Base-by-base conservation (phyloP, 2,797 vertebrate species). In the Prunella strophiata region DNA sequence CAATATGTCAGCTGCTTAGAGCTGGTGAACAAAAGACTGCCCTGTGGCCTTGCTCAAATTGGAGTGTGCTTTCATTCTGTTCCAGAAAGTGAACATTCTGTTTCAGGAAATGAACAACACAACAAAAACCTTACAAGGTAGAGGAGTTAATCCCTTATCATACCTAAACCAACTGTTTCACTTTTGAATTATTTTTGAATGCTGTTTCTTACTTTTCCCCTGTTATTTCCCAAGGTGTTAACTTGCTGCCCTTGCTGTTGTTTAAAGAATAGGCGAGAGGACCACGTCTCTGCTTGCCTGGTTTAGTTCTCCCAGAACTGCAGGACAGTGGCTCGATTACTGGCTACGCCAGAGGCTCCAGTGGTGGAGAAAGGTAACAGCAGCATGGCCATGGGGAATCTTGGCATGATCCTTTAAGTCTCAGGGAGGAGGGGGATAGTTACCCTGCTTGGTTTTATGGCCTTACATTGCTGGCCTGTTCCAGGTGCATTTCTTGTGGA, bases 321-420 rank as follows among this genome's bases (percentile, higher is more conserved):
- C 99, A 10, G 98, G 98, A 67, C 99, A 99, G 82, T 99, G 99
- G 99, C 98, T 99, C 34, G 99, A 99, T 97, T 99, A 99, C 97
- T 99, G 99, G 99, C 95, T 98, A 50, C 98, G 98, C 34, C 99
- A 99, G 78, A 98, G 99, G 76, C 98, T 99, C 11, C 98, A 98
- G 51, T 99, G 99, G 99, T 99, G 99, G 99, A 98, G 98, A 97
- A 99, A 99, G 98, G 99, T 99, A 97, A 95, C 54, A 19, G 38
- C 40, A 57, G 34, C 8, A 5, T 7, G 18, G 27, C 22, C 30
- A 0, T 1, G 27, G 70, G 61, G 48, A n/a, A 9, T 32, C 82
- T 54, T 52, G 42, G 23, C 15, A 18, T 42, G 17, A 26, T 68
- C 12, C 30, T 70, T 63, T 73, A 1, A 72, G 12, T 52, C 32